Conservation (phyloP, 2,888 invertebrate genomes). For the Leptura quadrifasciata region DNA sequence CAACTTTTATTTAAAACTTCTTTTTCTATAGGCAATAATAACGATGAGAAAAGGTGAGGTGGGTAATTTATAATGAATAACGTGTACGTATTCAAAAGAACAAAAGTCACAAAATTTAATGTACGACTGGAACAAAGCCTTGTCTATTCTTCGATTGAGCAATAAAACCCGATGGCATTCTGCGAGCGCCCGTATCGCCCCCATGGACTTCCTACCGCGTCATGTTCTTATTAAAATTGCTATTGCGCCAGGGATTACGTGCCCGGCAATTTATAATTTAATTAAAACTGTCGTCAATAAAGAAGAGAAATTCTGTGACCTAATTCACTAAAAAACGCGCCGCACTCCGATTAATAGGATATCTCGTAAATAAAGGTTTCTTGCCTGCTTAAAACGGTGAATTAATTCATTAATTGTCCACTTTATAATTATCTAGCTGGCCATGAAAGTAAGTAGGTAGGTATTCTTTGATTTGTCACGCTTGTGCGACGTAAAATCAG, state of each 20-base stretch:
- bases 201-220: not conserved
- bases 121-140: too few species aligned
- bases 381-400: not conserved
- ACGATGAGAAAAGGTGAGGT: too few species aligned
- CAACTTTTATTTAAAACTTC: too few species aligned
- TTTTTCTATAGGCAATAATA: too few species aligned
- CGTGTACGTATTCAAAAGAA: too few species aligned
- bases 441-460: not conserved
- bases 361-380: not conserved
- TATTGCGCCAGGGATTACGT: constrained; percentile 2
- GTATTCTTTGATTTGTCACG: not conserved
- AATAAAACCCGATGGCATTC: too few species aligned
- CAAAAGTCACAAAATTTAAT: too few species aligned
- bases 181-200: not conserved
- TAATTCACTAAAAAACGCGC: not conserved
- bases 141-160: too few species aligned
- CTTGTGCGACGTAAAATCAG: too few species aligned
- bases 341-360: not conserved
- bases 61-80: too few species aligned
- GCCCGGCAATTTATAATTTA: not conserved
- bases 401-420: not conserved
- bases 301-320: constrained; percentile 7
- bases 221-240: not conserved
- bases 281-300: constrained; percentile 6
- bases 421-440: not conserved